Evolutionary conservation across 1,140 invertebrate genomes (phyloP).

Genomic region (Lasioglossum baleicum): DNA sequence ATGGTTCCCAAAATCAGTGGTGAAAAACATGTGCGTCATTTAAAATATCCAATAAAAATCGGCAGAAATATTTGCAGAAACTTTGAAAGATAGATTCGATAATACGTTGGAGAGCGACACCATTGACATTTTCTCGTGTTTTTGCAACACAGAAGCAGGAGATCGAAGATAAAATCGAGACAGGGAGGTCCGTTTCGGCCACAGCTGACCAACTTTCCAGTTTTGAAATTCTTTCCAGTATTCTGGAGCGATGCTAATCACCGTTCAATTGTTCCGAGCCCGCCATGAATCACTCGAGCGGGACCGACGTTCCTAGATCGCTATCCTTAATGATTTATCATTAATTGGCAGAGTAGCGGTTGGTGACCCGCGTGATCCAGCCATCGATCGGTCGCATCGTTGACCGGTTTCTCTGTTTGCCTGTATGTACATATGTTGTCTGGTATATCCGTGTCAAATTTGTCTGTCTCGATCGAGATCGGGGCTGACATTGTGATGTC

Average conservation of each 20-base stretch:
- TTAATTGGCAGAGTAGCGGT: conserved; percentile 12
- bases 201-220: background rate
- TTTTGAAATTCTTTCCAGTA: conserved; percentile 2
- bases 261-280: background rate
- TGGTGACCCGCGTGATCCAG: background rate
- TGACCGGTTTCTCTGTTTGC: too few species aligned
- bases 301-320: conserved; percentile 21
- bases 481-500: conserved; percentile 52
- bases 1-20: too few species aligned
- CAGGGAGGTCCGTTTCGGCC: too few species aligned
- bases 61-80: too few species aligned
- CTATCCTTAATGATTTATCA: conserved; percentile 40
- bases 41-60: too few species aligned
- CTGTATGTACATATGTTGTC: too few species aligned
- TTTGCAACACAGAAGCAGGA: too few species aligned
- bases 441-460: conserved; percentile 32
- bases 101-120: too few species aligned
- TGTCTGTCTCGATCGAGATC: conserved; percentile 40
- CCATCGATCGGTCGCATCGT: background rate
- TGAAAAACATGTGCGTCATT: too few species aligned
- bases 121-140: too few species aligned
- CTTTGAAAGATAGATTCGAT: too few species aligned
- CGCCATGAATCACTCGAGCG: background rate
- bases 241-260: conserved; percentile 19
- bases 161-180: too few species aligned